Conservation (phyloP, 2,797 vertebrate species). For the Pantherophis alleghaniensis region DNA sequence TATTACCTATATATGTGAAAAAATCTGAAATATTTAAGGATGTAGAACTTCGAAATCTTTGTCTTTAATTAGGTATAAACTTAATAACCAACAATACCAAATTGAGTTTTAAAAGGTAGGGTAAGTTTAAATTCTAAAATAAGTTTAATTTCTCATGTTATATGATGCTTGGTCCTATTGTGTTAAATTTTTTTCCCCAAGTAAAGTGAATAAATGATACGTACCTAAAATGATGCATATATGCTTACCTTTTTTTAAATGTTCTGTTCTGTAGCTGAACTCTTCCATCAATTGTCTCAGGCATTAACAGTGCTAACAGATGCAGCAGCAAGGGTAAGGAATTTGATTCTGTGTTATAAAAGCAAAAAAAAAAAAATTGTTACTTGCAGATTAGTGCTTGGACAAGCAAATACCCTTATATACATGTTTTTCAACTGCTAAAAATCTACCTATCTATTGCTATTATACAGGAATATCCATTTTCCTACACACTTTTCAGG, state of each 20-base stretch:
- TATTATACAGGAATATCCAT: neutral
- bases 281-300: conserved; percentile 96
- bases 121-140: neutral
- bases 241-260: neutral
- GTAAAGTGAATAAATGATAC: neutral
- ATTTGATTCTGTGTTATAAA: fast-evolving
- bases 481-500: neutral
- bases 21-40: neutral
- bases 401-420: too few species aligned
- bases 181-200: conserved; percentile 17
- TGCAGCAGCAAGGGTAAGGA: conserved; percentile 87
- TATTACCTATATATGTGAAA: neutral
- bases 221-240: neutral
- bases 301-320: conserved; percentile 94
- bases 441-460: neutral
- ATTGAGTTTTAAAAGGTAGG: neutral
- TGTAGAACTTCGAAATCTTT: fast-evolving
- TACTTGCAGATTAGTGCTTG: neutral
- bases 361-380: neutral
- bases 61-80: neutral
- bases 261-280: conserved; percentile 76
- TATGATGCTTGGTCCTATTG: neutral
- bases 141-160: neutral
- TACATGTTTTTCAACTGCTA: neutral
- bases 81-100: neutral